Evolutionary conservation across 1,140 invertebrate species (phyloP).

Genomic region (Pantala flavescens): DNA sequence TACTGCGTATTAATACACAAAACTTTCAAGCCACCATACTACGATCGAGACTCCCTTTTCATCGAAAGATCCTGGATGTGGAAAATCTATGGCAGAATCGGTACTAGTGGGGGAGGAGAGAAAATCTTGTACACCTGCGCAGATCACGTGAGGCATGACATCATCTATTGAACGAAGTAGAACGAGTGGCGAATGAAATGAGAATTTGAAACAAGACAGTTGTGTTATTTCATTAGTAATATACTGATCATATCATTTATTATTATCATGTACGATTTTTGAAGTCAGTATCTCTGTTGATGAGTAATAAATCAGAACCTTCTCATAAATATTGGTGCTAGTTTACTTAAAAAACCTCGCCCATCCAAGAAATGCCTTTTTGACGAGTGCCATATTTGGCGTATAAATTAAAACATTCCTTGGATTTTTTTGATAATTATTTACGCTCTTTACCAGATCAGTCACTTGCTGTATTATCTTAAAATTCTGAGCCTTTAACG

Average conservation of each 20-base stretch:
- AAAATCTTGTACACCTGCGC: slow-evolving; percentile 20
- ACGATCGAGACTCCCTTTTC: neutral
- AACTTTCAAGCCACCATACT: neutral
- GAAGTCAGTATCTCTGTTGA: too few relatives aligned
- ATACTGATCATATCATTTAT: too few relatives aligned
- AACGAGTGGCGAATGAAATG: slow-evolving; percentile 1
- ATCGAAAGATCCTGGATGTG: slow-evolving; percentile 16
- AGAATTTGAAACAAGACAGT: neutral
- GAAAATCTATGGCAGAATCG: slow-evolving; percentile 21
- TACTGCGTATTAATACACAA: neutral
- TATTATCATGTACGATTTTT: too few relatives aligned
- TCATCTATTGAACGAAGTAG: slow-evolving; percentile 21
- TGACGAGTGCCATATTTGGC: neutral
- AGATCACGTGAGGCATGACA: slow-evolving; percentile 20
- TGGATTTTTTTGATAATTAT: too few relatives aligned
- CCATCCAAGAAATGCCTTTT: neutral
- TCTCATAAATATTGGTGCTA: too few relatives aligned
- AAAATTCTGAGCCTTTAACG: too few relatives aligned
- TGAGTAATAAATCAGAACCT: too few relatives aligned
- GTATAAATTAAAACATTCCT: neutral
- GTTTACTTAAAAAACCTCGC: neutral
- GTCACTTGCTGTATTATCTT: too few relatives aligned
- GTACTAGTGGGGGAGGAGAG: neutral
- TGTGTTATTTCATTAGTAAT: neutral
- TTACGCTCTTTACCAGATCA: too few relatives aligned